phyloP scores from a whole-genome alignment of 2,797 vertebrate genomes.

The Bryconaethiops microstoma region DNA sequence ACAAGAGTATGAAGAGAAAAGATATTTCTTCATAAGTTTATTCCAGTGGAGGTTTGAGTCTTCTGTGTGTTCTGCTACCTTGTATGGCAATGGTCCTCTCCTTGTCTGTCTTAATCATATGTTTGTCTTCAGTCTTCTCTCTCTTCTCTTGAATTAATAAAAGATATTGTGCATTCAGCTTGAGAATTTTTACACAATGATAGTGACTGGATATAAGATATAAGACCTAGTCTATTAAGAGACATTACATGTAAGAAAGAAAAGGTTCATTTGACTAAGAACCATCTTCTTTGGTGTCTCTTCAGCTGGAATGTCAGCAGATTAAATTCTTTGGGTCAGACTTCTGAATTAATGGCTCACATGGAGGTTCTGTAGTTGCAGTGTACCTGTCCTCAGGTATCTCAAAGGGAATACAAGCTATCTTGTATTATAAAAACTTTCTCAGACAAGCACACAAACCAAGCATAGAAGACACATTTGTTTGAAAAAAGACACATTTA shows the following conservation, averaged over 20 bases:
- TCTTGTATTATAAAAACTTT: neutral
- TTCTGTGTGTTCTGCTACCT: constrained; percentile 63
- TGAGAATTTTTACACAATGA: neutral
- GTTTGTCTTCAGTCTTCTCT: constrained; percentile 74
- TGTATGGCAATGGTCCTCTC: constrained; percentile 55
- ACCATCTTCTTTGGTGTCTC: neutral
- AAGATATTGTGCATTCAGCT: constrained; percentile 61
- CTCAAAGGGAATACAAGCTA: too few relatives aligned
- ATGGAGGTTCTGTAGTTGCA: neutral
- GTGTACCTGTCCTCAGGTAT: too few relatives aligned
- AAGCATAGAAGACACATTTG: neutral
- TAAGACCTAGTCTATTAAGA: constrained; percentile 30
- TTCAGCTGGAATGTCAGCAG: neutral
- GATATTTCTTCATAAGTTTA: neutral
- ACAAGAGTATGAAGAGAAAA: constrained; percentile 8
- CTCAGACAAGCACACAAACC: neutral
- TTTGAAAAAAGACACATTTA: constrained; percentile 7
- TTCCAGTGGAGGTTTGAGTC: constrained; percentile 11
- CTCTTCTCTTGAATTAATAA: constrained; percentile 77
- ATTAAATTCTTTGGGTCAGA: neutral
- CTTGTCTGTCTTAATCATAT: constrained; percentile 53
- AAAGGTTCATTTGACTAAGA: neutral
- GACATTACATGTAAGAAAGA: neutral
- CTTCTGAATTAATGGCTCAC: neutral
- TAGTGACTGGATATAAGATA: constrained; percentile 11